Percentiles rank a stretch among this genome's conserved stretches.
Conservation (phyloP, 1,140 invertebrate genomes). For the Hermatobates lingyangjiaoensis region DNA sequence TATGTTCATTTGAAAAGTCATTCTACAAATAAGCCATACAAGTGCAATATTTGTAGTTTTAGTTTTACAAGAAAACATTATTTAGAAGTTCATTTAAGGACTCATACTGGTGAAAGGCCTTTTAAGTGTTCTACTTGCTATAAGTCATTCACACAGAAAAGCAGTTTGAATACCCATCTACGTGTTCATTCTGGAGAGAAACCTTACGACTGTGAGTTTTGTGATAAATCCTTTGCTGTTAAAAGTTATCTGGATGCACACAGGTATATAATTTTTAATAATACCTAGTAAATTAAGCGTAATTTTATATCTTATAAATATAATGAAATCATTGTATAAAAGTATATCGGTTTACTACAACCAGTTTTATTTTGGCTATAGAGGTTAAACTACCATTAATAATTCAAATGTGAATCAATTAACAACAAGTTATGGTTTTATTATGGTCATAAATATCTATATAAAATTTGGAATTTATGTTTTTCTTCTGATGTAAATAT, state of each 20-base stretch:
- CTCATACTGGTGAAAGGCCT: constrained; percentile 34
- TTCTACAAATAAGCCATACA: constrained; percentile 55
- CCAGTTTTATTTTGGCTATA: too few species aligned
- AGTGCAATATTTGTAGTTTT: constrained; percentile 52
- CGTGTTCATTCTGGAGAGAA: constrained; percentile 1
- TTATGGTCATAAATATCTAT: too few species aligned
- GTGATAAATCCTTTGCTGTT: constrained; percentile 3
- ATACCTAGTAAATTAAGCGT: too few species aligned
- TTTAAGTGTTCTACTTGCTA: constrained; percentile 30
- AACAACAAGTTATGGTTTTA: too few species aligned
- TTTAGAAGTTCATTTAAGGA: constrained; percentile 37
- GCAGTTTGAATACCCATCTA: constrained; percentile 3
- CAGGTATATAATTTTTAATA: not conserved
- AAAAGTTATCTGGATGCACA: not conserved
- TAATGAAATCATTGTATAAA: too few species aligned
- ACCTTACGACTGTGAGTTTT: constrained; percentile 5
- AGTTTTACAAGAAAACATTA: constrained; percentile 50
- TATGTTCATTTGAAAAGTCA: constrained; percentile 65
- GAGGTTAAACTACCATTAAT: too few species aligned
- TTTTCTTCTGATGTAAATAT: too few species aligned
- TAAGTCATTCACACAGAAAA: constrained; percentile 16
- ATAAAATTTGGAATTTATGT: too few species aligned
- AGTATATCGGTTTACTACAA: too few species aligned
- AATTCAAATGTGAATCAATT: too few species aligned
- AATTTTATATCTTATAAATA: too few species aligned